Evolutionary conservation across 2,113 vertebrate species (phyloP).

Genomic region (Pelecanus crispus): DNA sequence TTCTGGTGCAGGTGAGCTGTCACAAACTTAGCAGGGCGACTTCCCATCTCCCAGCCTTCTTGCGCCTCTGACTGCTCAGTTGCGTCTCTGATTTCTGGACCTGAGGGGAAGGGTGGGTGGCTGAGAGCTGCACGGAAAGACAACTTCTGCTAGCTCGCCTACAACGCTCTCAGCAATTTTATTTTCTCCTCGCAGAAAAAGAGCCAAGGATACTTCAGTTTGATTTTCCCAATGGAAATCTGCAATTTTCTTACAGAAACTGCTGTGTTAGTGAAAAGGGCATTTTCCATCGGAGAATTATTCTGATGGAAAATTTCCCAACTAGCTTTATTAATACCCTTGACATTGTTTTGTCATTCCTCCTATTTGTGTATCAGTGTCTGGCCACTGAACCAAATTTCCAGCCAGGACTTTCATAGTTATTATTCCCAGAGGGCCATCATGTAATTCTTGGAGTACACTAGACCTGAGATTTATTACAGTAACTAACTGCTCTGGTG

Average conservation of each 20-base stretch:
- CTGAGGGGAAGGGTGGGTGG: background rate
- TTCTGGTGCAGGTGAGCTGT: background rate
- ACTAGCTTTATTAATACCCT: constrained; percentile 53
- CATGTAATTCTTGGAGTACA: constrained; percentile 58
- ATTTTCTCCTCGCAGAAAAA: background rate
- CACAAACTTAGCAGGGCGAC: background rate
- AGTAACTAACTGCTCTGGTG: constrained; percentile 30
- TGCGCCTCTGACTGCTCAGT: background rate
- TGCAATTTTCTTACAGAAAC: constrained; percentile 32
- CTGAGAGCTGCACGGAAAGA: background rate
- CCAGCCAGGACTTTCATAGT: constrained; percentile 21
- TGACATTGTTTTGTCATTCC: constrained; percentile 59
- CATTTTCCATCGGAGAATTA: constrained; percentile 40
- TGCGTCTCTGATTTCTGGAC: background rate
- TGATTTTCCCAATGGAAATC: constrained; percentile 35
- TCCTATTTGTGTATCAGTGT: constrained; percentile 37
- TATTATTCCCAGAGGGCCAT: background rate
- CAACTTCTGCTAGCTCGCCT: background rate
- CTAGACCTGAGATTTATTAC: constrained; percentile 52
- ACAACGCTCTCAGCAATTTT: background rate
- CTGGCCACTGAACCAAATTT: constrained; percentile 29
- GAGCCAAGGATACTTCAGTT: constrained; percentile 17
- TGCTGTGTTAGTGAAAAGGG: constrained; percentile 24
- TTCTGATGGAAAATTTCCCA: constrained; percentile 55
- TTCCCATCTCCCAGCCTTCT: background rate